These are phyloP conservation scores for Drosophila kambysellisi DNA, from an alignment of 2,888 invertebrate genomes.

Conservation along the genomic window DNA sequence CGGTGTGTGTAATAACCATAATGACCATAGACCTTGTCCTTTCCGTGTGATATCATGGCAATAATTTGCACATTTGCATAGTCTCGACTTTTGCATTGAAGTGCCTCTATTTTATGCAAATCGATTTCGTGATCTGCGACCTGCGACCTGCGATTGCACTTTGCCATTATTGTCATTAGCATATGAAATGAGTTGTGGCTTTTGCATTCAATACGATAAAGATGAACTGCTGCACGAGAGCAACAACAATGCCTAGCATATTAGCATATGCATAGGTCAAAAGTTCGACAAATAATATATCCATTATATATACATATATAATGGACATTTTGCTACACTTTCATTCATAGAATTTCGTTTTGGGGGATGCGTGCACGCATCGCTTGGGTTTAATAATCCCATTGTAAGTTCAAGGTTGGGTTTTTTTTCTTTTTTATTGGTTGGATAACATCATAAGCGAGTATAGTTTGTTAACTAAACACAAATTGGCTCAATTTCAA, in stretches of 20 bases:
- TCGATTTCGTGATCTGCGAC: conserved; percentile 54
- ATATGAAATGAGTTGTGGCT: conserved; percentile 41
- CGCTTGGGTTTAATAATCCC: conserved; percentile 38
- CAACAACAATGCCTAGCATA: conserved; percentile 11
- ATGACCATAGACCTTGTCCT: conserved; percentile 47
- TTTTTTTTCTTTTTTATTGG: conserved; percentile 3
- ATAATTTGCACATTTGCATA: conserved; percentile 43
- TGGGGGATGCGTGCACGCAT: conserved; percentile 24
- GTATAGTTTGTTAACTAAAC: conserved; percentile 34
- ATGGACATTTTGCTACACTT: conserved; percentile 1
- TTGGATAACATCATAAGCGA: conserved; percentile 22
- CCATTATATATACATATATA: not conserved
- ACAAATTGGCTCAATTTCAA: conserved; percentile 31
- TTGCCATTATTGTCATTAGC: conserved; percentile 49
- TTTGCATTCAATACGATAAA: conserved; percentile 51
- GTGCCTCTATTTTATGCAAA: conserved; percentile 57
- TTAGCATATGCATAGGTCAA: conserved; percentile 46
- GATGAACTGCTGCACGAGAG: conserved; percentile 57
- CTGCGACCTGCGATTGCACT: conserved; percentile 34
- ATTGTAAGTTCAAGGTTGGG: conserved; percentile 53
- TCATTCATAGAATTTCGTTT: conserved; percentile 19
- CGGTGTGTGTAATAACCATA: conserved; percentile 45
- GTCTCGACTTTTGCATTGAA: conserved; percentile 27
- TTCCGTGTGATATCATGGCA: conserved; percentile 49
- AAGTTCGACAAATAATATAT: conserved; percentile 7